Base-by-base conservation (phyloP, 2,113 vertebrate species). In the Seriola quinqueradiata region DNA sequence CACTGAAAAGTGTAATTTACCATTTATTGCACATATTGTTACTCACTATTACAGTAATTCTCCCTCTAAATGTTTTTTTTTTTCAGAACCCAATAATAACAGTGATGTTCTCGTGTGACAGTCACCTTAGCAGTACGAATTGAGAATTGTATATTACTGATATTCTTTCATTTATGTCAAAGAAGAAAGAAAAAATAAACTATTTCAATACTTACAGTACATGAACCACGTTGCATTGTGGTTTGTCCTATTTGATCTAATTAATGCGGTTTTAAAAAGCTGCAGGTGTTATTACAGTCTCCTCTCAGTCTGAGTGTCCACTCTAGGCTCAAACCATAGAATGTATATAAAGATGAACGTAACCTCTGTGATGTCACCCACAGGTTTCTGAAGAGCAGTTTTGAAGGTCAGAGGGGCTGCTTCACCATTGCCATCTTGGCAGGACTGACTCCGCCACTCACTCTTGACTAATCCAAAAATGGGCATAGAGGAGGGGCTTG, bases 91-190 rank as follows among this genome's bases (percentile, higher is more conserved):
- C 58, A 32, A 66, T 89, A 58, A 77, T 84, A 75, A 77, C 72
- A 60, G 83, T 92, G 82, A 84, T 87, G 88, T 93, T 90, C 48
- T 86, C 7, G 75, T 93, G 92, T 94, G 79, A 84, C 67, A 40
- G 87, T 90, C 82, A 88, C 80, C 76, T 87, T 86, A 88, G 83
- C 83, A 76, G 82, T 90, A 75, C 28, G 4, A 73, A 69, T 54
- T 84, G 65, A 84, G n/a, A 77, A 55, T 71, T 87, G 84, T 82
- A 91, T 82, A 87, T 85, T 75, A 75, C 79, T 71, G 52, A 85
- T 87, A 83, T 86, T 91, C 65, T 87, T 90, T 90, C 91, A 82
- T 93, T 93, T 87, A 81, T 93, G 87, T 91, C 79, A 82, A 82
- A 86, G 65, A 81, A 44, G 55, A 81, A 86, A 82, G 71, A 79